Evolutionary conservation across 1,140 invertebrate genomes (phyloP).

Genomic region (Laodelphax striatellus): DNA sequence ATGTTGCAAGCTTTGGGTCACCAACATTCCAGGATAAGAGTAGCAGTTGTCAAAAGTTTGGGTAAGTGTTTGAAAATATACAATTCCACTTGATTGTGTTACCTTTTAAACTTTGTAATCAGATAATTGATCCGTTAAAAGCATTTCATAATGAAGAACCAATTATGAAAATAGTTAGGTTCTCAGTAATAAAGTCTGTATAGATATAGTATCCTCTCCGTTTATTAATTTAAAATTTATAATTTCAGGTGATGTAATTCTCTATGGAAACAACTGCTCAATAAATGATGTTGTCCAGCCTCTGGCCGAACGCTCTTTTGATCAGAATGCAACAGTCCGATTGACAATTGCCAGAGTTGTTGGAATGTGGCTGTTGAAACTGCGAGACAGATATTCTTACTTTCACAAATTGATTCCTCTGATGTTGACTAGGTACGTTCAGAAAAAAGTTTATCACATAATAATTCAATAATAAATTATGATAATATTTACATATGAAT

Average conservation of each 20-base stretch:
- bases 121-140: too few relatives aligned
- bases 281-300: slow-evolving; percentile 48
- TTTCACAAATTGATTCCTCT: slow-evolving; percentile 62
- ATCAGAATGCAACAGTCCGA: slow-evolving; percentile 54
- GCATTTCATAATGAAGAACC: too few relatives aligned
- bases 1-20: slow-evolving; percentile 58
- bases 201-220: too few relatives aligned
- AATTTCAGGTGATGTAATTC: slow-evolving; percentile 39
- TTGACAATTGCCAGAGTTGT: slow-evolving; percentile 49
- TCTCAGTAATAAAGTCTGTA: too few relatives aligned
- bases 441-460: too few relatives aligned
- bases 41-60: slow-evolving; percentile 57
- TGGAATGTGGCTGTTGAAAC: slow-evolving; percentile 51
- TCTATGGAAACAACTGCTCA: slow-evolving; percentile 45
- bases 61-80: slow-evolving; percentile 36
- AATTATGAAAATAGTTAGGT: too few relatives aligned
- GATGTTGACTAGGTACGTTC: slow-evolving; percentile 51
- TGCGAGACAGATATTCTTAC: slow-evolving; percentile 66
- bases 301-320: slow-evolving; percentile 63
- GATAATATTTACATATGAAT: too few relatives aligned
- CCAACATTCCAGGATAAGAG: slow-evolving; percentile 68
- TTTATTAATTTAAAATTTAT: too few relatives aligned
- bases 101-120: too few relatives aligned
- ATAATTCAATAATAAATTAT: too few relatives aligned
- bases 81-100: background rate